phyloP scores from a whole-genome alignment of 2,888 invertebrate species.

The Aradus depressus region DNA sequence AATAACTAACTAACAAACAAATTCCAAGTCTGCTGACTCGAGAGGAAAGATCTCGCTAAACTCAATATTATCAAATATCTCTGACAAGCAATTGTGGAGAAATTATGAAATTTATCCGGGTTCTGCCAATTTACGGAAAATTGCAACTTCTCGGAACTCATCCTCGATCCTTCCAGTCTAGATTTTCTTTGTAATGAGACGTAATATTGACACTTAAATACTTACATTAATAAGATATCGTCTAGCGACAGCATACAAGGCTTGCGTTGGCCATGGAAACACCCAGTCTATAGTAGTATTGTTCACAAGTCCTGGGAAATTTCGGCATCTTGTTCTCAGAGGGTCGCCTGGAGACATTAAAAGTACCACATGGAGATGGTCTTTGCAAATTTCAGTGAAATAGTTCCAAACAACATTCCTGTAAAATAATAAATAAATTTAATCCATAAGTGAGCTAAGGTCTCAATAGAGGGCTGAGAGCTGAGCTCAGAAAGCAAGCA shows the following conservation, averaged over 20 bases:
- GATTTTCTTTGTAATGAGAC: too few relatives aligned
- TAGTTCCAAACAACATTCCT: not conserved
- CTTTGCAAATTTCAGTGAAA: conserved; percentile 12
- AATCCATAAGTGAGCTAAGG: not conserved
- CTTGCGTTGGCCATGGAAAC: conserved; percentile 87
- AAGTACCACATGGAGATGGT: conserved; percentile 79
- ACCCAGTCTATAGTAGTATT: conserved; percentile 91
- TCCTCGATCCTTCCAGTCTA: too few relatives aligned
- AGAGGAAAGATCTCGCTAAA: too few relatives aligned
- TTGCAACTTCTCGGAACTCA: too few relatives aligned
- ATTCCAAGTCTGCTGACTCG: too few relatives aligned
- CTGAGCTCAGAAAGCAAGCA: too few relatives aligned
- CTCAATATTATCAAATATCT: too few relatives aligned
- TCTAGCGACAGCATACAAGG: conserved; percentile 74
- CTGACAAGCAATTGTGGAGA: too few relatives aligned
- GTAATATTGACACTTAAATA: too few relatives aligned
- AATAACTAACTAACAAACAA: too few relatives aligned
- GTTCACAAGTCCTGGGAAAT: conserved; percentile 84
- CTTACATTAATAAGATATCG: conserved; percentile 68
- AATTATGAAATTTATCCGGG: too few relatives aligned
- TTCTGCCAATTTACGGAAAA: too few relatives aligned
- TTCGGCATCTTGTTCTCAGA: conserved; percentile 72
- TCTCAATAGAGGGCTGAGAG: not conserved
- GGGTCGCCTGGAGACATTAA: conserved; percentile 83
- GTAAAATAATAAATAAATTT: not conserved